Base-by-base conservation (phyloP, 2,113 vertebrate species). In the Thalassoma bifasciatum region DNA sequence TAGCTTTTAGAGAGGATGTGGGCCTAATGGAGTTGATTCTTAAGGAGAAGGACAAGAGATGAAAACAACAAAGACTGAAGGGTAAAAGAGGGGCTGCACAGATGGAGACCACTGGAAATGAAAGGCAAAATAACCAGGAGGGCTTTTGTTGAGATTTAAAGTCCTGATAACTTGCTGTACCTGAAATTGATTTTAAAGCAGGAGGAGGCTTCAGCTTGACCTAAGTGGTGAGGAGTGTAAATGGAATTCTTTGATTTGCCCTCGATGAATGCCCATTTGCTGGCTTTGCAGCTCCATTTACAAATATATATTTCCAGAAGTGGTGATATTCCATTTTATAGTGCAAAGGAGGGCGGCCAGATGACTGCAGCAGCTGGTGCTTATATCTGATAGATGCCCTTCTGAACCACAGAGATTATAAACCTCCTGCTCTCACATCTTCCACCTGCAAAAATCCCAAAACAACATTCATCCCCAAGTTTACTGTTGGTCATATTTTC, bases 1-100 rank as follows among this genome's bases (percentile, higher is more conserved):
- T 37, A 38, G 57, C 69, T 36, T 78, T 83, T 56, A 62, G 44
- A 70, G 47, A 67, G 44, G 21, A 69, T 61, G 68, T 75, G 82
- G 72, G 72, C 38, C 19, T 82, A 77, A 87, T 83, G 70, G 80
- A 75, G 65, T 66, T 54, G 19, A 24, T 16, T 42, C 16, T 72
- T 50, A 37, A 30, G 56, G 50, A 36, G 47, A 24, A 14, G 10
- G 24, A 34, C 19, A 58, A 37, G 40, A 82, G 51, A 61, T 50
- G 22, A 50, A n/a, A 42, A 21, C 23, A 17, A 34, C 26, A 8
- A n/a, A 53, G 47, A 66, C 36, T 1, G 21, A 62, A 61, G 22
- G 42, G 40, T 21, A 38, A 23, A 4, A 10, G n/a, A 50, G 19
- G 54, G 60, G 53, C 8, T 10, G 16, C 19, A 30, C 12, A 38